Conservation (phyloP, 2,888 invertebrate genomes). For the Tenthredo livida region DNA sequence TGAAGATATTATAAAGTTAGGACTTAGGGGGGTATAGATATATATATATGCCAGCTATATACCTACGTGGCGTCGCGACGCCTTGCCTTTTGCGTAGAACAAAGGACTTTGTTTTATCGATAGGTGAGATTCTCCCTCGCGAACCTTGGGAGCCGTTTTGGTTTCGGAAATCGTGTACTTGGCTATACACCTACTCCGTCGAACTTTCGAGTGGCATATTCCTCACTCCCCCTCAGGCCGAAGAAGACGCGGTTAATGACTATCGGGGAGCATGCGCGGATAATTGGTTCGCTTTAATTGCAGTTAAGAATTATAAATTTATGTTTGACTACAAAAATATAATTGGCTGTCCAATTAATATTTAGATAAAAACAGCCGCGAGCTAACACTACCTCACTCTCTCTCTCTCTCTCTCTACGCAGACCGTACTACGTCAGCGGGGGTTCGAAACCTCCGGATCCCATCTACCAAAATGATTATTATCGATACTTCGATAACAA, state of each 20-base stretch:
- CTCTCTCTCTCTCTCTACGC: slow-evolving; percentile 43
- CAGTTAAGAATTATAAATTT: slow-evolving; percentile 70
- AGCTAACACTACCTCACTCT: slow-evolving; percentile 49
- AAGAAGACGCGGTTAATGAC: slow-evolving; percentile 45
- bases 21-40: no score
- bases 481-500: background rate
- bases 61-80: slow-evolving; percentile 41
- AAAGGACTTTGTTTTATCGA: slow-evolving; percentile 41
- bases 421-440: slow-evolving; percentile 56
- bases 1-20: background rate
- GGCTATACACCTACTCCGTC: background rate
- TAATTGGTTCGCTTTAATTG: slow-evolving; percentile 71
- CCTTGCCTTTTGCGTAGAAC: slow-evolving; percentile 44
- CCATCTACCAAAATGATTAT: background rate
- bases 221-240: slow-evolving; percentile 15
- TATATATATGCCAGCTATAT: no score
- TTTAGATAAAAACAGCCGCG: slow-evolving; percentile 65
- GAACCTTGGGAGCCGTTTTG: background rate
- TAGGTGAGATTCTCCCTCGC: background rate
- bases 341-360: slow-evolving; percentile 73
- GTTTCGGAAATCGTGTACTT: background rate
- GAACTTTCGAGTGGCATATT: slow-evolving; percentile 25
- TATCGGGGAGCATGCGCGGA: slow-evolving; percentile 57
- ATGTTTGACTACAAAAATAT: slow-evolving; percentile 70
- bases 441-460: slow-evolving; percentile 56